A percentile compares a stretch with the other conserved stretches of the same genome.
phyloP scores from a whole-genome alignment of 2,113 vertebrate species.

The Spheniscus mendiculus region DNA sequence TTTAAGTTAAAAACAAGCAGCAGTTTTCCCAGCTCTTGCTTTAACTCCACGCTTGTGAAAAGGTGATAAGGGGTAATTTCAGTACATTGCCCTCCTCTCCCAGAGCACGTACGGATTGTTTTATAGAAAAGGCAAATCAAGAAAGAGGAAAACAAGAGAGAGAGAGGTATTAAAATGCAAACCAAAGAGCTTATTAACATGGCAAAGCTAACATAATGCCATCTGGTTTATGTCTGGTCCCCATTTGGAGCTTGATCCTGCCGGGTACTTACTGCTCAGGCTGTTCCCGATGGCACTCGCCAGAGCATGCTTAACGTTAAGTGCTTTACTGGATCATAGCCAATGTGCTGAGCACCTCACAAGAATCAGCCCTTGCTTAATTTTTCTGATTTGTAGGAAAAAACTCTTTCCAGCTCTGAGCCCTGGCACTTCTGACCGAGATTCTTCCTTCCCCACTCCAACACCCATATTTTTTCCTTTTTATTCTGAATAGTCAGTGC shows the following conservation, averaged over 20 bases:
- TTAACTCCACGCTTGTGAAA: not conserved
- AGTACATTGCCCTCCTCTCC: not conserved
- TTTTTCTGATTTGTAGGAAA: slow-evolving; percentile 1
- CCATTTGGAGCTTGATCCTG: not conserved
- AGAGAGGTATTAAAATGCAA: not conserved
- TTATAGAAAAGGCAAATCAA: not conserved
- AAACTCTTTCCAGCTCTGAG: not conserved
- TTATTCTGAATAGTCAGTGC: not conserved
- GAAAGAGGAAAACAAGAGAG: not conserved
- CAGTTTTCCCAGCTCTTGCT: not conserved
- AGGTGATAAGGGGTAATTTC: not conserved
- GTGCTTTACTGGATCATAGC: not conserved
- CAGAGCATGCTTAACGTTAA: not conserved
- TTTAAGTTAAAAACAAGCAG: not conserved
- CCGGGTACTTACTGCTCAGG: not conserved
- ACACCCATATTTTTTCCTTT: not conserved
- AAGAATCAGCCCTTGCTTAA: not conserved
- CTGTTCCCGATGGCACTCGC: not conserved
- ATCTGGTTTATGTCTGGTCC: not conserved
- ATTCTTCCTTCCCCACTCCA: not conserved
- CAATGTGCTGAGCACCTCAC: not conserved
- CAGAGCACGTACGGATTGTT: not conserved
- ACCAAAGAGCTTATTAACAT: not conserved
- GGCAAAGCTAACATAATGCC: not conserved
- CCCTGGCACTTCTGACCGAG: not conserved